Evolutionary conservation across 2,113 vertebrate genomes (phyloP), one percentile per base, ranked within the genome.

Genomic region (Neotragus pygmaeus): DNA sequence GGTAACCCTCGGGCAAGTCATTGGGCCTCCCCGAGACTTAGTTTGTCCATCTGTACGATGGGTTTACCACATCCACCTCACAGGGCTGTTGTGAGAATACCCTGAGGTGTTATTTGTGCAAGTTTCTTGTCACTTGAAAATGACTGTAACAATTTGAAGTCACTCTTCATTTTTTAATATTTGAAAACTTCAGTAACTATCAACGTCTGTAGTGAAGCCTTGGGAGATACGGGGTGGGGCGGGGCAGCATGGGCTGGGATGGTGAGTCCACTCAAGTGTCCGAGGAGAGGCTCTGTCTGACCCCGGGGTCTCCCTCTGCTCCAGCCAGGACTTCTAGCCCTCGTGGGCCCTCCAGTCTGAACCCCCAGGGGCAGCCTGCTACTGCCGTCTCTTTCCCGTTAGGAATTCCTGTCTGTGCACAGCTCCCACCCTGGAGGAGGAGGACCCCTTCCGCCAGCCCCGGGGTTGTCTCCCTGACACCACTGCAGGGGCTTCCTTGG

Each of bases 341-440:
- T 78, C 60, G 0, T 12, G 23, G n/a, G 19, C 43, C 53, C 36
- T 60, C 8, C 3, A 6, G 39, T 45, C 85, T 4, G 21, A 47
- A 2, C 39, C 30, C 47, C 49, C 23, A 21, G 28, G 14, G 16
- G 25, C 3, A 2, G 75, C 78, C 49, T 25, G 39, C 66, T 23
- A 0, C 28, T 3, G 14, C 57, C 15, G 1, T 47, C 36, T 0
- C 23, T 43, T 45, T 49, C 75, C 70, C 28, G 1, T 5, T 13
- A 7, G 47, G 62, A 70, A 6, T 58, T 30, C 16, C 73, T 12
- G 17, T 30, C 62, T 5, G 16, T 70, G 27, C 25, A 2, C 45
- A 58, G 14, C 19, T 66, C 19, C 19, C 25, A 3, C 23, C 84
- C 10, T 6, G 27, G 60, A 23, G 45, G 77, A 78, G 73, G 27